Base-by-base conservation (phyloP, 2,113 vertebrate genomes). In the Chionodraco myersi region DNA sequence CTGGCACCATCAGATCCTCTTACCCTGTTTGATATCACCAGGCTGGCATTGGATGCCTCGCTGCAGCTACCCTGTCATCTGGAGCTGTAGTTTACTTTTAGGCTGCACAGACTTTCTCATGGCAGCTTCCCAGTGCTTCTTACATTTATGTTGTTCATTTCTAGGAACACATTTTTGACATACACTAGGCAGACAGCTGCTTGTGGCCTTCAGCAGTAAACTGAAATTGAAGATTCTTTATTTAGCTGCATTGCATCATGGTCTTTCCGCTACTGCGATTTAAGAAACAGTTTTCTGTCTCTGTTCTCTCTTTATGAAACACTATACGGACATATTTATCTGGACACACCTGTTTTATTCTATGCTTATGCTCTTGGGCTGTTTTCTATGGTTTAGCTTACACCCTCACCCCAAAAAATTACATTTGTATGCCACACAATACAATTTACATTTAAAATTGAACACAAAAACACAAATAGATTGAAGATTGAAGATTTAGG, bases 1-100 rank as follows among this genome's bases (percentile, higher is more conserved):
- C 62, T 12, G 58, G 62, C 58, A 36, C 65, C 36, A 4, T 26
- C 47, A 10, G 65, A 71, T 75, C 76, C 58, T 48, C 45, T 79
- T 54, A 36, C 71, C 21, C 48, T 0, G 51, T 34, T 5, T 49
- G 41, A n/a, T 18, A 65, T 16, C 48, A 61, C 1, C 23, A 2
- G n/a, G 13, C 6, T 0, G 23, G 2, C 13, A 13, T 15, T 48
- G 0, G 48, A n/a, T 5, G 53, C 61, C 63, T 10, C 16, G 26
- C 45, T 23, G 63, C 62, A 16, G 62, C 51, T 47, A 30, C 53
- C 18, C 1, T 8, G 30, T 53, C 30, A n/a, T 41, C 16, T 34
- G 5, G 15, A 66, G 48, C 8, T 16, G 51, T 14, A 3, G 34
- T 18, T 70, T 11, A 2, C n/a, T 12, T 69, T 69, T 5, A 44